phyloP scores from a whole-genome alignment of 2,113 vertebrate species.

The Thalassarche chlororhynchos region DNA sequence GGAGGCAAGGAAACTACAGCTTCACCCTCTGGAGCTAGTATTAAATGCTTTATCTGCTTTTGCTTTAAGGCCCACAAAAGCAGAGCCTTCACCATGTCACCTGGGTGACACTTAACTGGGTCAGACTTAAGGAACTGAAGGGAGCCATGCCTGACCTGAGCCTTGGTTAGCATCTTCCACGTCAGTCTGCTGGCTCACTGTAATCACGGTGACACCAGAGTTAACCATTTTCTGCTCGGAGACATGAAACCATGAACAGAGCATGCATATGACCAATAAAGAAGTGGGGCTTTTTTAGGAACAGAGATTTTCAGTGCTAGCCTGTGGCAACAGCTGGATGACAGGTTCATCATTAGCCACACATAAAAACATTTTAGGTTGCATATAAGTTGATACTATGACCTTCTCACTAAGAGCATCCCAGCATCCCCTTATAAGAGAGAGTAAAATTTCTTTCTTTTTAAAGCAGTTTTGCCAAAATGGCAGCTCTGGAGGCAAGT shows the following conservation, averaged over 20 bases:
- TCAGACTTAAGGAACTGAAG: not conserved
- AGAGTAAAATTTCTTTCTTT: not conserved
- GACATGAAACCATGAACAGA: not conserved
- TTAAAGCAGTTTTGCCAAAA: not conserved
- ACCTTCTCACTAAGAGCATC: not conserved
- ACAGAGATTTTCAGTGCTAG: not conserved
- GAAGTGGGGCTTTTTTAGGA: not conserved
- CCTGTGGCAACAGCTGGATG: not conserved
- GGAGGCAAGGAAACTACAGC: not conserved
- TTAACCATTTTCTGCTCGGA: not conserved
- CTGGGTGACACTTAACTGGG: not conserved
- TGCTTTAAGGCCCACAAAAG: not conserved
- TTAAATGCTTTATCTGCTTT: not conserved
- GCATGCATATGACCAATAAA: not conserved
- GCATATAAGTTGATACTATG: fast-evolving
- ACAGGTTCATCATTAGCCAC: not conserved
- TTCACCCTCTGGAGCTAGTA: not conserved
- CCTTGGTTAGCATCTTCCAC: not conserved
- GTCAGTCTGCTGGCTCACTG: not conserved
- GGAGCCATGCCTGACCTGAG: constrained; percentile 52
- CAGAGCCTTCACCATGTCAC: not conserved
- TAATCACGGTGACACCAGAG: not conserved
- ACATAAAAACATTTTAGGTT: not conserved
- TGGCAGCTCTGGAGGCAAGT: not conserved
- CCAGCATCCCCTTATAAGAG: not conserved